Evolutionary conservation across 1,140 invertebrate species (phyloP), one percentile per base, ranked within the genome.

Genomic region (Orchesella cincta): DNA sequence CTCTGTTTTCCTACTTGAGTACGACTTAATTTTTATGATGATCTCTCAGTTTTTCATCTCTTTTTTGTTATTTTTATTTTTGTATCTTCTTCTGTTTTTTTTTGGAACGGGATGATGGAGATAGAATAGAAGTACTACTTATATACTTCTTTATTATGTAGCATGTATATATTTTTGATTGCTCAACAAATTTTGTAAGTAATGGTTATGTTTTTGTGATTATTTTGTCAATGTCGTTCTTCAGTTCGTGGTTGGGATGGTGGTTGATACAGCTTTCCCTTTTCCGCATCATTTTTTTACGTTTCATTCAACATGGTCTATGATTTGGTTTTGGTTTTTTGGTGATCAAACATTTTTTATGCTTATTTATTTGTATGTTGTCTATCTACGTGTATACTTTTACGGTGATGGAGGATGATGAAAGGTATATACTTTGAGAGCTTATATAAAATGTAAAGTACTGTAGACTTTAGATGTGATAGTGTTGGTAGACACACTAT

Each of bases 291-390:
- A n/a, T n/a, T n/a, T n/a, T n/a, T n/a, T n/a, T n/a, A n/a, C n/a
- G n/a, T n/a, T n/a, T n/a, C n/a, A n/a, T n/a, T n/a, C n/a, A n/a
- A n/a, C n/a, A n/a, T n/a, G n/a, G n/a, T n/a, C n/a, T n/a, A n/a
- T n/a, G n/a, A 73, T 73, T 73, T 73, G 71, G 71, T 73, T 73
- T 73, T 14, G 71, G 71, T 73, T 73, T 73, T 73, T 71, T 36
- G 71, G 71, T 73, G 71, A 73, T 67, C 31, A 57, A 57, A 57
- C 54, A 67, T 67, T 62, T 33, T n/a, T 29, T 67, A 67, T 33
- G 26, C 62, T 31, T 67, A 31, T 67, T 67, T 12, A 67, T 67
- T 67, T 12, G 26, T 57, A 23, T 57, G 26, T 57, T 18, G 26
- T 18, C 5, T 8, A 8, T 8, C 18, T 46, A 46, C 39, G 18